Percentiles rank a stretch among this genome's conserved stretches.
Evolutionary conservation across 2,113 vertebrate species (phyloP).

Genomic region (Collichthys lucidus): DNA sequence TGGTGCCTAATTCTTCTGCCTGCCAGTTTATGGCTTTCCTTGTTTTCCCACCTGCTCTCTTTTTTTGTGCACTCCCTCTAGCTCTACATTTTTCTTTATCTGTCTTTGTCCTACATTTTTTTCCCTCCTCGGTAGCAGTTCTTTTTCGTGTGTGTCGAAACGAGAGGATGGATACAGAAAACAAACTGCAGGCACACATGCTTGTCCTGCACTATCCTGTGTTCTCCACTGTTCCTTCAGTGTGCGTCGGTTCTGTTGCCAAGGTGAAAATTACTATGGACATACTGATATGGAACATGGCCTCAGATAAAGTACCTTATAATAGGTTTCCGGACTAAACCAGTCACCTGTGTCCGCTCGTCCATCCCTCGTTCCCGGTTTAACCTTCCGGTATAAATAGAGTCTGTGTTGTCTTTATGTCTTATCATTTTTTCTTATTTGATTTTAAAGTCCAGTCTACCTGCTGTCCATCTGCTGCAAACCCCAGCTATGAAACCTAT

Average conservation of each 20-base stretch:
- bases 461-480: not conserved
- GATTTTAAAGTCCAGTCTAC: not conserved
- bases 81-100: not conserved
- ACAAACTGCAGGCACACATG: not conserved
- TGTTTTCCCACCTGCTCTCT: not conserved
- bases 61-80: too few relatives aligned
- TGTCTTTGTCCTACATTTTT: not conserved
- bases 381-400: not conserved
- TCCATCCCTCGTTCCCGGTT: not conserved
- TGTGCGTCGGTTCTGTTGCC: not conserved
- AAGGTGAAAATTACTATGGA: not conserved
- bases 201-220: not conserved
- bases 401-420: constrained; percentile 5
- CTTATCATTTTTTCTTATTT: constrained; percentile 1
- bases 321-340: not conserved
- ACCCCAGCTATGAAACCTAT: not conserved
- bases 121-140: not conserved
- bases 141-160: not conserved
- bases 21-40: not conserved
- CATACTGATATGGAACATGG: not conserved
- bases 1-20: too few relatives aligned
- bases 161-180: not conserved
- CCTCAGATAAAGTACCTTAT: not conserved
- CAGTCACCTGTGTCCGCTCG: constrained; percentile 1
- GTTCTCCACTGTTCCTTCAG: not conserved